A percentile compares a stretch with the other conserved stretches of the same genome.
These are phyloP conservation scores for Condylura cristata DNA, from an alignment of 2,113 vertebrate species.

Conservation along the genomic window DNA sequence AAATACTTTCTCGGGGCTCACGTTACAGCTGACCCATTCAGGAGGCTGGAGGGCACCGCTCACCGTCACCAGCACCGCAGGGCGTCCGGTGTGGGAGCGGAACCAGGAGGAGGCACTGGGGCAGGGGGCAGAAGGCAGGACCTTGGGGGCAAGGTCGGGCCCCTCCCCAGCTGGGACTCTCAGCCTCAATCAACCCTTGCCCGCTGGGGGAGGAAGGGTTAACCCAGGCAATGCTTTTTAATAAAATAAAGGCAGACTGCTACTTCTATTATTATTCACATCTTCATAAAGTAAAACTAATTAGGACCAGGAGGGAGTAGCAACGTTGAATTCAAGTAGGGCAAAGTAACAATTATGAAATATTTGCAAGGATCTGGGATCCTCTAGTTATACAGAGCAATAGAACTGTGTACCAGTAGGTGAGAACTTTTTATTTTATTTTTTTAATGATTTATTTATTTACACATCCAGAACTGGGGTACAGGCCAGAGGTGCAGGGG, in stretches of 20 bases:
- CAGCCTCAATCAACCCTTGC: neutral
- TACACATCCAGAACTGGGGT: no score
- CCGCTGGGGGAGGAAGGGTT: neutral
- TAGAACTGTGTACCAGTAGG: neutral
- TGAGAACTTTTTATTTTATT: no score
- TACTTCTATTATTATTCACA: neutral
- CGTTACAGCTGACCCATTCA: constrained; percentile 54
- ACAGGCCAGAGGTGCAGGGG: no score
- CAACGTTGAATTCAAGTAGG: neutral
- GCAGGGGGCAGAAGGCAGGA: neutral
- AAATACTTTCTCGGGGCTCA: constrained; percentile 66
- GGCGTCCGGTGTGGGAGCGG: neutral
- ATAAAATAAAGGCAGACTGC: neutral
- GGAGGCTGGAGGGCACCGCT: neutral
- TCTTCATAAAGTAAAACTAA: neutral
- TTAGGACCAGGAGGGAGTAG: neutral
- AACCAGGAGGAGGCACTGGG: neutral
- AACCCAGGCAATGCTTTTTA: neutral
- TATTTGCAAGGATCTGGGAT: neutral
- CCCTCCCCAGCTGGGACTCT: neutral
- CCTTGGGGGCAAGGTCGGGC: neutral
- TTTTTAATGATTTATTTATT: no score
- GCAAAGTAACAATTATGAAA: neutral
- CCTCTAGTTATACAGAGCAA: neutral
- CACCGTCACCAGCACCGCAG: neutral